Base-by-base conservation (phyloP, 2,797 vertebrate species). In the Etheostoma nigrum region DNA sequence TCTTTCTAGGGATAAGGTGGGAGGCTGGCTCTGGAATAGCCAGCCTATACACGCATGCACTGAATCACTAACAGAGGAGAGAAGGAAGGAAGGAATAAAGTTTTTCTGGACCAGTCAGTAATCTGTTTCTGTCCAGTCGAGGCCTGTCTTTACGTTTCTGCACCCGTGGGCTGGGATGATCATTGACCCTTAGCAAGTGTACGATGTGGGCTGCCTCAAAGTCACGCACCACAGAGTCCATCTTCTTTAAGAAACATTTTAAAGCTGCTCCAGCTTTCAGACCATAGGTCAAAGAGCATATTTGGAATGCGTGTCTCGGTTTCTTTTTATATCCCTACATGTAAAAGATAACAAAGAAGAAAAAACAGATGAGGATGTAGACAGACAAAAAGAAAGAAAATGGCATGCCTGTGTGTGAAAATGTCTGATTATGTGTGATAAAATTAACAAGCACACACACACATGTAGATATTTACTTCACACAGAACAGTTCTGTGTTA, bases 1-100 rank as follows among this genome's bases (percentile, higher is more conserved):
- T 93, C 93, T 94, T 89, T 86, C 84, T 33, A 58, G 86, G 89
- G 87, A 92, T 91, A 88, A 86, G 71, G 87, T 71, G 71, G 82
- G 79, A 85, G 89, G 84, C 83, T 79, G 71, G 51, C 78, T 76
- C 80, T 80, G 87, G 87, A 90, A 87, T 82, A 82, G 83, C 87
- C 78, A 80, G 67, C 53, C 73, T 60, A 71, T 70, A 82, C 58
- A 83, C n/a, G 42, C 84, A 84, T 87, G 88, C 86, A 79, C 85
- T 74, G 85, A 89, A 92, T 88, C 55, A 27, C 85, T 86, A 84
- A 57, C 64, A 80, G 59, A 70, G 74, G 81, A 57, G 79, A 54
- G 45, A n/a, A 70, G 55, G n/a, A 67, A 40, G 36, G 71, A 48
- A 52, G 68, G 49, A 76, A 83, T 74, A 75, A 86, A 91, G 91